Evolutionary conservation across 1,140 invertebrate genomes (phyloP), one percentile per base, ranked within the genome.

Genomic region (Tyrophagus putrescentiae): DNA sequence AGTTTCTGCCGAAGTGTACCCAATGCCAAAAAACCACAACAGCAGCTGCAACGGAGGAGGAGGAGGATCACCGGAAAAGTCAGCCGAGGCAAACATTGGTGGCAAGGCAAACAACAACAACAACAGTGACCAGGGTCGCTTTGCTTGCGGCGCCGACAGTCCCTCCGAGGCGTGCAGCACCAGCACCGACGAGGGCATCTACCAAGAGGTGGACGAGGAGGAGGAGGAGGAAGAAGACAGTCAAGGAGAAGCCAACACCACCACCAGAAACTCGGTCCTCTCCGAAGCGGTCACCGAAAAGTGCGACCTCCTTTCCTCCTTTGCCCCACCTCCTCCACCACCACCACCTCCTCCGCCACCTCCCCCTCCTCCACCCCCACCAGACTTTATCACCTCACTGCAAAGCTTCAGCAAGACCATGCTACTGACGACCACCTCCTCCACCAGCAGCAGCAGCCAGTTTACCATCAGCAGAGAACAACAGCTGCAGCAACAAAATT

Each of bases 261-360:
- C 23, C 21, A 6, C 25, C 32, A 33, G 23, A 45, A 45, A 25
- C 23, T 45, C 23, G 27, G 27, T 23, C 27, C 11, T 45, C 23
- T 11, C 27, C 42, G 11, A 45, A 23, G 9, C 21, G 27, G 9
- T 45, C 42, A 4, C 42, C 21, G n/a, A n/a, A n/a, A n/a, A n/a
- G n/a, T n/a, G n/a, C n/a, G n/a, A 60, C 54, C 13, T 61, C 36
- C 11, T 59, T 45, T n/a, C 52, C 61, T 3, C 63, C 52, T 28
- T 52, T 31, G 3, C 61, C 36, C 41, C 32, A 23, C 59, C 60
- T 4, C 23, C 29, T 36, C 48, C 58, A 3, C 64, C 61, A n/a
- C 65, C 78, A 0, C 76, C 78, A 6, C 80, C 78, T 1, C 78
- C 80, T 1, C 79, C 81, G 0, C 80, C 81, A 0, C 77, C 81